Conservation (phyloP, 2,113 vertebrate species). For the Emydocephalus ijimae region DNA sequence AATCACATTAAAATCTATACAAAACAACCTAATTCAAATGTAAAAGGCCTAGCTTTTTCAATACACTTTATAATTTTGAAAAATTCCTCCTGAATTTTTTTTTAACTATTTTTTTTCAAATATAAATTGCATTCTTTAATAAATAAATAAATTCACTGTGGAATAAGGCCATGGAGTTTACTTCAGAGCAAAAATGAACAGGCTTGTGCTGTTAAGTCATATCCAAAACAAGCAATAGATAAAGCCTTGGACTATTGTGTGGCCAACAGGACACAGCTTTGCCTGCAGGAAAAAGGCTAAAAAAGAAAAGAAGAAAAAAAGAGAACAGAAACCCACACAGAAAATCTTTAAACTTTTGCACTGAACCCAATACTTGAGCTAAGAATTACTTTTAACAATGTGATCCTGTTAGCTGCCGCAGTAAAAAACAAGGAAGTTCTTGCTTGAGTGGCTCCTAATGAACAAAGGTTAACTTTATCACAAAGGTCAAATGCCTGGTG, state of each 20-base stretch:
- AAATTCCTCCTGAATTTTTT: not conserved
- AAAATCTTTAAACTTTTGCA: constrained; percentile 58
- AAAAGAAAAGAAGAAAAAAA: not conserved
- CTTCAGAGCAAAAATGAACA: not conserved
- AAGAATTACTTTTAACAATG: constrained; percentile 62
- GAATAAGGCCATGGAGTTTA: not conserved
- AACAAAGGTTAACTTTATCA: constrained; percentile 94
- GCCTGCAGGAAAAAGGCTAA: not conserved
- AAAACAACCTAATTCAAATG: constrained; percentile 4
- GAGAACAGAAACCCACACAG: not conserved
- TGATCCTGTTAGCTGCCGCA: constrained; percentile 78
- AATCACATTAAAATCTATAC: not conserved
- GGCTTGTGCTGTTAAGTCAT: constrained; percentile 16
- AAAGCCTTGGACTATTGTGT: constrained; percentile 3
- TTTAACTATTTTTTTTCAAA: constrained; percentile 13
- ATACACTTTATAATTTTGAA: constrained; percentile 23
- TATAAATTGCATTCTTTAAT: not conserved
- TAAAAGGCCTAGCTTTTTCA: constrained; percentile 27
- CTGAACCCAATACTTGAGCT: constrained; percentile 64
- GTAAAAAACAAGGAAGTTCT: constrained; percentile 80
- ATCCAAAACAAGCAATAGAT: not conserved
- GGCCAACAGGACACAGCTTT: constrained; percentile 25
- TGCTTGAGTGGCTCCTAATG: constrained; percentile 90
- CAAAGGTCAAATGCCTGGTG: constrained; percentile 90
- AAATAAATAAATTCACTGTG: not conserved